Evolutionary conservation across 2,797 vertebrate species (phyloP).

Genomic region (Falco rusticolus): DNA sequence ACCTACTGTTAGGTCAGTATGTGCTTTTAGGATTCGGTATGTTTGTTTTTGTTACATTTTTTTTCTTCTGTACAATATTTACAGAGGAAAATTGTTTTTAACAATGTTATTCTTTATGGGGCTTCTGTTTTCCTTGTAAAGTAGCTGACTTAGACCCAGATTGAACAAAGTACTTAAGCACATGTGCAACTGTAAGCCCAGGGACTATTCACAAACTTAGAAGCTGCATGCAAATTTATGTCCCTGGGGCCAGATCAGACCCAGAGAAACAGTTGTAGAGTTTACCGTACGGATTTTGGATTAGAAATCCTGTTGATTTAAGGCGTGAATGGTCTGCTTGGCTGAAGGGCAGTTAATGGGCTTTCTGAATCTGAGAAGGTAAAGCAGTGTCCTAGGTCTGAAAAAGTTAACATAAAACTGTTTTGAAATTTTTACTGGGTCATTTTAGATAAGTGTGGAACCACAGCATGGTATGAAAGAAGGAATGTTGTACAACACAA

Average conservation of each 20-base stretch:
- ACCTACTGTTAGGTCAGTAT: background rate
- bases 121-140: constrained; percentile 29
- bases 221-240: constrained; percentile 57
- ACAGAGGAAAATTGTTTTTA: background rate
- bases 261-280: background rate
- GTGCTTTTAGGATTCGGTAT: background rate
- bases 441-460: background rate
- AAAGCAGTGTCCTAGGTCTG: background rate
- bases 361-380: background rate
- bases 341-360: background rate
- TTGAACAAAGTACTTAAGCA: constrained; percentile 44
- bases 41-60: constrained; percentile 19
- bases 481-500: background rate
- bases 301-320: constrained; percentile 54
- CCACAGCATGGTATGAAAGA: background rate
- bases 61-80: background rate
- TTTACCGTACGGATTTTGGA: background rate
- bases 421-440: background rate
- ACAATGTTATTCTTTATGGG: background rate
- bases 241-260: constrained; percentile 31
- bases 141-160: background rate
- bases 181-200: constrained; percentile 32
- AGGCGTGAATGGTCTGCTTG: background rate
- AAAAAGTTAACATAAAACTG: background rate
- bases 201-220: constrained; percentile 5